A percentile compares a stretch with the other conserved stretches of the same genome.
phyloP scores from a whole-genome alignment of 2,797 vertebrate species.

The Sebastiscus albofasciatus region DNA sequence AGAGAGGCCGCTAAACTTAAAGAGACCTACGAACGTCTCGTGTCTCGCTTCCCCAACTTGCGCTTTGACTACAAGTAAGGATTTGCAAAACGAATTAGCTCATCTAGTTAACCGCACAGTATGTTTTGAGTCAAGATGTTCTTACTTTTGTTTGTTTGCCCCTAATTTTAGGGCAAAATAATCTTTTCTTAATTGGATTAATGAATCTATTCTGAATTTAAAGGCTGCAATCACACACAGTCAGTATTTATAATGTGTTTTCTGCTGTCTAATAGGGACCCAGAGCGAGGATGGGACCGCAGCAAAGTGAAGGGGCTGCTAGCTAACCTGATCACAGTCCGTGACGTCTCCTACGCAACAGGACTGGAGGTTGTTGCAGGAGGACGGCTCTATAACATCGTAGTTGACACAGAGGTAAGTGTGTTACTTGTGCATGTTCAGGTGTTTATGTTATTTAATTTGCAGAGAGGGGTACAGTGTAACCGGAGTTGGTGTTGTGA shows the following conservation, averaged over 20 bases:
- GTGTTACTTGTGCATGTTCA: neutral
- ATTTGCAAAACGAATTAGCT: neutral
- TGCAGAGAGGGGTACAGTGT: neutral
- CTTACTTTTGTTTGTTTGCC: neutral
- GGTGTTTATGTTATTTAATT: neutral
- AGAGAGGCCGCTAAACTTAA: constrained; percentile 82
- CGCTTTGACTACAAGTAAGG: constrained; percentile 93
- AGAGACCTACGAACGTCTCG: constrained; percentile 86
- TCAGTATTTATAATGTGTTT: neutral
- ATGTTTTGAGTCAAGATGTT: neutral
- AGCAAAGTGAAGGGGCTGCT: constrained; percentile 91
- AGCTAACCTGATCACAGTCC: constrained; percentile 88
- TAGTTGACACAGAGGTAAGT: constrained; percentile 94
- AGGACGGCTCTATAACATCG: constrained; percentile 92
- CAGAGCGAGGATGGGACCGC: constrained; percentile 90
- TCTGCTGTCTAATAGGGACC: constrained; percentile 80
- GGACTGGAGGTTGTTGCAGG: constrained; percentile 93
- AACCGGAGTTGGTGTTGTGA: neutral
- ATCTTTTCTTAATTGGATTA: neutral
- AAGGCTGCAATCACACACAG: neutral
- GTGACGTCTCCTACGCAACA: constrained; percentile 86
- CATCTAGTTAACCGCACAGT: neutral
- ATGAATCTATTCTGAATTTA: neutral
- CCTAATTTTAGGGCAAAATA: neutral
- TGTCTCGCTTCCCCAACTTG: constrained; percentile 90